Evolutionary conservation across 2,797 vertebrate genomes (phyloP), one percentile per base, ranked within the genome.

Genomic region (Cossypha polioptera): DNA sequence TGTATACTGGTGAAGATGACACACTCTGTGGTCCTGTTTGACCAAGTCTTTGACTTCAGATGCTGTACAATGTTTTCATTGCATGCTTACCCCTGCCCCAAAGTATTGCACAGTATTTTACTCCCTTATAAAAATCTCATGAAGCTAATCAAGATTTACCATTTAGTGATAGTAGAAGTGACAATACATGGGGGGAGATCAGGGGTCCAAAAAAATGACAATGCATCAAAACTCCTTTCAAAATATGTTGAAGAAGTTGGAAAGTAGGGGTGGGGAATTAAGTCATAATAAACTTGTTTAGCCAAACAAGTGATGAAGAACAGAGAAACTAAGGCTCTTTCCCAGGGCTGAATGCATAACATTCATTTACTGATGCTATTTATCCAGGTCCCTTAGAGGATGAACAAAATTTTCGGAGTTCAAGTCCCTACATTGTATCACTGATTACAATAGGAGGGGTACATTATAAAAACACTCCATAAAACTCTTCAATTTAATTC

Each of bases 281-380:
- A 55, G 14, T 69, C 7, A 12, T n/a, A 16, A 58, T 45, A 66
- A 78, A 57, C 22, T 38, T 63, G 6, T 45, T 54, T 40, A 84
- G 69, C 26, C 38, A 26, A 47, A 86, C 16, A 77, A 90, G 13
- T 62, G 43, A 72, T 74, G 55, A 77, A 90, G 45, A 95, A 31
- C 48, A 88, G 62, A 84, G n/a, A 81, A 90, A 63, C 35, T 54
- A 69, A 81, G 33, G 9, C 43, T 82, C 33, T 87, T 77, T 87
- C 75, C 47, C 38, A 71, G 26, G 33, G 7, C 53, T 75, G 16
- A 29, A 21, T 73, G 35, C 20, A 33, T 50, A 50, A 16, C 28
- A 31, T 53, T 67, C 11, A 25, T 83, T 76, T 79, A n/a, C 12
- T 74, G 42, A 51, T 77, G 36, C 4, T 88, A 19, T 66, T 95